phyloP scores from a whole-genome alignment of 2,888 invertebrate species.

The Lepetodrilus schrolli region DNA sequence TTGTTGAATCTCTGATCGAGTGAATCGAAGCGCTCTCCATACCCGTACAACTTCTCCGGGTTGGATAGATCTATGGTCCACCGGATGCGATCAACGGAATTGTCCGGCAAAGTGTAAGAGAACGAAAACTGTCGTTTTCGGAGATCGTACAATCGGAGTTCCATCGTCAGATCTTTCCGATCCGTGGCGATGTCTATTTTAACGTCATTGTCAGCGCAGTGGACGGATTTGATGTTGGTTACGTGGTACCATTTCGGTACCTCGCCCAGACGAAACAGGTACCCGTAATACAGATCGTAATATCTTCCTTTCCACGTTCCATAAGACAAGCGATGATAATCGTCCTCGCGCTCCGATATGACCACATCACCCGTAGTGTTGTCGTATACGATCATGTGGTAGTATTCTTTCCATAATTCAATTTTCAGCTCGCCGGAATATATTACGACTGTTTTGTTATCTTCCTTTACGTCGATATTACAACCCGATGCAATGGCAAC shows the following conservation, averaged over 20 bases:
- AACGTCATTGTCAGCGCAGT: neutral
- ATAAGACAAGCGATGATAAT: neutral
- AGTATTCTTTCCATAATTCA: conserved; percentile 11
- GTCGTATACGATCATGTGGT: conserved; percentile 13
- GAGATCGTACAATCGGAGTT: neutral
- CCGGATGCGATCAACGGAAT: neutral
- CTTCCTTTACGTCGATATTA: neutral
- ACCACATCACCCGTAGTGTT: conserved; percentile 3
- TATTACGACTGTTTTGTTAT: neutral
- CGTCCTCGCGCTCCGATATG: neutral
- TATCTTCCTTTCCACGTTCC: conserved; percentile 23
- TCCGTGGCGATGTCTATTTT: conserved; percentile 6
- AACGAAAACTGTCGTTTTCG: conserved; percentile 4
- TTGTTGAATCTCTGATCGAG: conserved; percentile 9
- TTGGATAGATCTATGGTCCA: neutral
- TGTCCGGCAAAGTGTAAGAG: neutral
- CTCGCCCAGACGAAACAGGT: neutral
- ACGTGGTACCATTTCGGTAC: conserved; percentile 20
- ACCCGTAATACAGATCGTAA: conserved; percentile 23
- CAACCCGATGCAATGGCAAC: neutral
- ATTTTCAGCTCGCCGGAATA: conserved; percentile 24
- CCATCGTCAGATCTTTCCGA: neutral
- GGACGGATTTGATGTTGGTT: neutral
- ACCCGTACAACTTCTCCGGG: conserved; percentile 26
- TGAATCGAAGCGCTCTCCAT: conserved; percentile 22